Evolutionary conservation across 1,140 invertebrate species (phyloP).

Genomic region (Lamellibrachia luymesi): DNA sequence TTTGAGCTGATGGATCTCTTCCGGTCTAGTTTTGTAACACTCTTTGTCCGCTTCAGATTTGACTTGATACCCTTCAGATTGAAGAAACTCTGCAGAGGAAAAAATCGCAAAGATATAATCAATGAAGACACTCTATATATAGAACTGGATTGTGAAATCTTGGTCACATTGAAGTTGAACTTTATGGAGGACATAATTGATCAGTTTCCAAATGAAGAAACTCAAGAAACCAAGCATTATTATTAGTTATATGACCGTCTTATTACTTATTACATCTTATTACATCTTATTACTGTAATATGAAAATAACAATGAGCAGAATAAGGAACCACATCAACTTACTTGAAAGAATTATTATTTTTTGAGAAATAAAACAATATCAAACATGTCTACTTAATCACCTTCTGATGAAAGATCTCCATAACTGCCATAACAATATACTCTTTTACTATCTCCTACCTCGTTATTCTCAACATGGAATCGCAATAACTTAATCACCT

Average conservation of each 20-base stretch:
- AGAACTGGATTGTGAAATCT: background rate
- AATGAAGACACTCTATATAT: background rate
- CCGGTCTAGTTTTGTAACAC: conserved; percentile 84
- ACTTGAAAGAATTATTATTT: no score
- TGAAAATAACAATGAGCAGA: background rate
- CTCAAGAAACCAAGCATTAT: background rate
- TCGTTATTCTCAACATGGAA: no score
- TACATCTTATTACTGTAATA: background rate
- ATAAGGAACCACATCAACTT: background rate
- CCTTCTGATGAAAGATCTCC: no score
- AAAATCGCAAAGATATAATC: conserved; percentile 5
- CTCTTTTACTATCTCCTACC: no score
- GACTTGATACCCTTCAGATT: conserved; percentile 79
- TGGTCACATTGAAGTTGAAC: background rate
- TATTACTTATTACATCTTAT: background rate
- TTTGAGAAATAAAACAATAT: no score
- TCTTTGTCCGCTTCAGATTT: conserved; percentile 82
- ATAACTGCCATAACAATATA: no score
- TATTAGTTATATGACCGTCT: background rate
- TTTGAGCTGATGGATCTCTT: conserved; percentile 53
- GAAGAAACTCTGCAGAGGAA: conserved; percentile 74
- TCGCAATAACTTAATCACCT: no score
- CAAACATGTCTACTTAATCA: no score
- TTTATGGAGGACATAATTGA: background rate
- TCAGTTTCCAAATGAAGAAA: background rate